Evolutionary conservation across 2,888 invertebrate species (phyloP).

Genomic region (Drosophila hamatofila): DNA sequence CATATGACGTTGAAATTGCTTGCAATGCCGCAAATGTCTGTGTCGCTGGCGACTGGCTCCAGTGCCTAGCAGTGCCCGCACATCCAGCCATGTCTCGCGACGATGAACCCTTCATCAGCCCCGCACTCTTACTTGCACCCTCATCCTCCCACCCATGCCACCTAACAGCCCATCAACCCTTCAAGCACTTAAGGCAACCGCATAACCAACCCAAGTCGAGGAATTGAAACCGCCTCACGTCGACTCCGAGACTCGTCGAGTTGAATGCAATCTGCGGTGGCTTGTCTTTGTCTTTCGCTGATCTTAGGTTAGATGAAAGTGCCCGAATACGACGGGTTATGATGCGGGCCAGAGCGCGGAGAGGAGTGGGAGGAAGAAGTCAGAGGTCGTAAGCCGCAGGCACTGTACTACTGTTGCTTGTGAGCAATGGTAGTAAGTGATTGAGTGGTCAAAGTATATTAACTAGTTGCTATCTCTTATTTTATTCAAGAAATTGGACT

Average conservation of each 20-base stretch:
- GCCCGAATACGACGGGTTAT: background rate
- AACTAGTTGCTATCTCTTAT: background rate
- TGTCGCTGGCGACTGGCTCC: conserved; percentile 26
- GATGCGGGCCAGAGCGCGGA: background rate
- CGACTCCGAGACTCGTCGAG: conserved; percentile 14
- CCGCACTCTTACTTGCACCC: background rate
- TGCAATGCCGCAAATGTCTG: conserved; percentile 47
- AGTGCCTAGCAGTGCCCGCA: conserved; percentile 10
- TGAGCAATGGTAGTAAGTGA: conserved; percentile 23
- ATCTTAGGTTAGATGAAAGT: conserved; percentile 25
- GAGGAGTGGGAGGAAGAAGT: background rate
- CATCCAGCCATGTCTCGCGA: conserved; percentile 27
- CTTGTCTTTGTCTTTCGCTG: conserved; percentile 43
- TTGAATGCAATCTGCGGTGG: conserved; percentile 43
- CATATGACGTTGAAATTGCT: conserved; percentile 30
- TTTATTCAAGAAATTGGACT: background rate
- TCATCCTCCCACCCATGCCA: background rate
- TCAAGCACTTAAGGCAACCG: conserved; percentile 66
- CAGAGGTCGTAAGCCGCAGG: conserved; percentile 5
- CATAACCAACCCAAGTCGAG: conserved; percentile 57
- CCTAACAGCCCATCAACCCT: conserved; percentile 29
- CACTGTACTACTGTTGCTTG: conserved; percentile 17
- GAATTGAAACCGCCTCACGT: conserved; percentile 48
- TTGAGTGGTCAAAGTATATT: conserved; percentile 36
- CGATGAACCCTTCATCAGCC: conserved; percentile 22